These are phyloP conservation scores for Schizothorax lantsangensis DNA, from an alignment of 2,797 vertebrate genomes.

Conservation along the genomic window DNA sequence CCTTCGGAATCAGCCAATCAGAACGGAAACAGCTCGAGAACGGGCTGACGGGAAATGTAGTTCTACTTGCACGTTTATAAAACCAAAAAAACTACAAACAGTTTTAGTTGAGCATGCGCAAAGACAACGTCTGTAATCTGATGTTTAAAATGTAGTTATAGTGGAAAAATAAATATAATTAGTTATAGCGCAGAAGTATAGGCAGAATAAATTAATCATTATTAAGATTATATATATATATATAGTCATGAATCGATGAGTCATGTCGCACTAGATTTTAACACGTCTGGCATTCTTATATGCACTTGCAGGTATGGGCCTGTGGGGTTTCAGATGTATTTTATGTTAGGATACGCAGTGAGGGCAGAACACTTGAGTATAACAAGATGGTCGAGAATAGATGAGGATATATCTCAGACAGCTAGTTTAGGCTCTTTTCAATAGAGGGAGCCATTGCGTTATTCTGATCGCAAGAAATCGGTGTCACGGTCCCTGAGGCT, in stretches of 20 bases:
- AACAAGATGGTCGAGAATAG: not conserved
- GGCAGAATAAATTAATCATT: not conserved
- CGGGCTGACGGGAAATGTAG: slow-evolving; percentile 17
- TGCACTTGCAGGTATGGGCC: not conserved
- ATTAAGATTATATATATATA: not conserved
- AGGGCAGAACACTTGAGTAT: no score
- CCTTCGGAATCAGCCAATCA: slow-evolving; percentile 53
- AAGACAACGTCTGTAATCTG: not conserved
- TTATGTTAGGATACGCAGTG: not conserved
- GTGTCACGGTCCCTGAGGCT: not conserved
- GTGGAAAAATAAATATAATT: slow-evolving; percentile 35
- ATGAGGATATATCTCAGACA: not conserved
- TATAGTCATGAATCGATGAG: not conserved
- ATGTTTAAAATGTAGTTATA: not conserved
- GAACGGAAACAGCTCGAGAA: not conserved
- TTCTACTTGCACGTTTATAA: not conserved
- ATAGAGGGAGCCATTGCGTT: slow-evolving; percentile 32
- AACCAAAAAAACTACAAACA: slow-evolving; percentile 4
- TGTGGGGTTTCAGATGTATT: not conserved
- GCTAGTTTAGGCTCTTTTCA: not conserved
- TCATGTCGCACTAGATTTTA: not conserved
- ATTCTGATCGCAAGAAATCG: not conserved
- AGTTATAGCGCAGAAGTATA: not conserved
- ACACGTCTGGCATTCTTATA: not conserved
- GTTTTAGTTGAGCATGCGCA: not conserved